Conservation (phyloP, 2,797 vertebrate species). For the Acanthurus lineatus region DNA sequence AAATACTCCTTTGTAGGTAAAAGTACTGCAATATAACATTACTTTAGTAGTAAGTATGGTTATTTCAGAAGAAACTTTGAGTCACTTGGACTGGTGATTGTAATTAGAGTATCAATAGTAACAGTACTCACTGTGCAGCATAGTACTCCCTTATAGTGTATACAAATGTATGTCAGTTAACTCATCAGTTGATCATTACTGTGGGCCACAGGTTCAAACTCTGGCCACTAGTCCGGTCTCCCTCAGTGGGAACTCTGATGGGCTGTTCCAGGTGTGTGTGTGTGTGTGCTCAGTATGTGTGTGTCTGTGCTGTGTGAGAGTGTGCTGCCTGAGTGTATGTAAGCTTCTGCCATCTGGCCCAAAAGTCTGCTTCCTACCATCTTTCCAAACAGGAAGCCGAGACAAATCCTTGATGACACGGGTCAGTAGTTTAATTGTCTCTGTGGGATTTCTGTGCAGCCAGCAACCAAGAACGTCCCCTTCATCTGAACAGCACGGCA, state of each 20-base stretch:
- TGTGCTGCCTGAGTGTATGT: conserved; percentile 3
- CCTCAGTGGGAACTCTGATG: conserved; percentile 1
- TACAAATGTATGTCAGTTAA: not conserved
- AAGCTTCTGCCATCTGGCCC: conserved; percentile 47
- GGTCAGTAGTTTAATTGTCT: conserved; percentile 67
- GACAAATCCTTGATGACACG: conserved; percentile 65
- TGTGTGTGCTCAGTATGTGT: conserved; percentile 5
- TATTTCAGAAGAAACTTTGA: no score
- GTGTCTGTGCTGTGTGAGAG: no score
- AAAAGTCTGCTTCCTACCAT: conserved; percentile 56
- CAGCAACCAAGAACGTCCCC: conserved; percentile 20
- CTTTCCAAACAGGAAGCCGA: conserved; percentile 66
- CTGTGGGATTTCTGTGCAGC: conserved; percentile 53
- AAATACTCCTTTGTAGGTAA: no score
- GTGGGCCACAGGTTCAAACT: conserved; percentile 40
- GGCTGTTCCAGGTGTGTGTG: conserved; percentile 46
- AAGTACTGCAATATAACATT: no score
- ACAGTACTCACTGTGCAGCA: no score
- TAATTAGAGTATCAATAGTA: no score
- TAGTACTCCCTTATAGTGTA: no score
- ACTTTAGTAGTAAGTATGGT: no score
- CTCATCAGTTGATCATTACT: not conserved
- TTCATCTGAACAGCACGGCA: conserved; percentile 40
- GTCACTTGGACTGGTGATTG: no score
- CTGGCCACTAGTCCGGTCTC: conserved; percentile 19